phyloP scores from a whole-genome alignment of 2,797 vertebrate genomes.

The Taeniopygia guttata region DNA sequence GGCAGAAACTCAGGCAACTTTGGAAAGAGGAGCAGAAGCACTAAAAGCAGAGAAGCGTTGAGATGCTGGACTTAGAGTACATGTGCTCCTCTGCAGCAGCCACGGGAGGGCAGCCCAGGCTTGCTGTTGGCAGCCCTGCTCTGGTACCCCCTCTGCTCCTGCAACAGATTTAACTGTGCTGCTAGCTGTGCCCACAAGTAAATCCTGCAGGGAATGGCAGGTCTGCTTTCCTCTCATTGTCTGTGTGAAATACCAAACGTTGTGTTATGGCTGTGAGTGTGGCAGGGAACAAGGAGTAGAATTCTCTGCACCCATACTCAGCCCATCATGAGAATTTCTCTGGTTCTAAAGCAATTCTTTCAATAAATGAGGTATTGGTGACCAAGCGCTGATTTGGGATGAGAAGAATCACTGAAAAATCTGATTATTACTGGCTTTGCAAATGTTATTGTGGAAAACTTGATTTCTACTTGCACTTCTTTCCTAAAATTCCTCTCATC shows the following conservation, averaged over 20 bases:
- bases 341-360: background rate
- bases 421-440: background rate
- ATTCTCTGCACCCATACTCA: background rate
- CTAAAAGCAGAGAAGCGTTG: background rate
- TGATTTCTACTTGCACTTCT: background rate
- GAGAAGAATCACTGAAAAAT: background rate
- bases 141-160: fast-evolving
- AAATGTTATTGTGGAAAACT: background rate
- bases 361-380: background rate
- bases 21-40: background rate
- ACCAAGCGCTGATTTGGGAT: background rate
- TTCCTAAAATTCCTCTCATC: background rate
- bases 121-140: background rate
- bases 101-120: constrained; percentile 65
- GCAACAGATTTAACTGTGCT: background rate
- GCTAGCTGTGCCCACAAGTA: background rate
- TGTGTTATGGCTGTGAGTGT: background rate
- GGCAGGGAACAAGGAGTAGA: background rate
- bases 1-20: background rate
- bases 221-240: background rate
- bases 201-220: background rate
- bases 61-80: fast-evolving
- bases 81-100: background rate
- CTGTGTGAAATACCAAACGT: background rate
- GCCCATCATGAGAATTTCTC: background rate